Base-by-base conservation (phyloP, 2,797 vertebrate genomes). In the Rhinichthys osculus region DNA sequence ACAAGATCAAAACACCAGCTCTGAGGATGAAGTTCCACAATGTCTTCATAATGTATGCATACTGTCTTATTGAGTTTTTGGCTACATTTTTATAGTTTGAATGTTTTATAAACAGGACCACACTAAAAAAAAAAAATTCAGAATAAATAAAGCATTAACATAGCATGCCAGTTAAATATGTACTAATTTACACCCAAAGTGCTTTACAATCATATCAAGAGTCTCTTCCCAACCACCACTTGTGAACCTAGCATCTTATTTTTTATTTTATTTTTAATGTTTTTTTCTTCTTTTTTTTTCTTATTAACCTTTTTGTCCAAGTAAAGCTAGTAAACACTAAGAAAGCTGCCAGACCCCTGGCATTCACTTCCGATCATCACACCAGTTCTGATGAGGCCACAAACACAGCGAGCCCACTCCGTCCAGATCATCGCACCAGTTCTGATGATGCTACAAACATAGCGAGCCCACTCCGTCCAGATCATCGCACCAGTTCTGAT, bases 291-390 rank as follows among this genome's bases (percentile, higher is more conserved):
- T 67, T 72, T 1, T 71, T 33, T 69, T 8, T 19, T 5, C 50
- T 70, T 82, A 72, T 82, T 50, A 72, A 82, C 17, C 19, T 72
- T 82, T 71, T 72, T 72, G 42, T 82, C 47, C 81, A 82, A 69
- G 30, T 38, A 82, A 82, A 82, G 27, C 16, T 38, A 35, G 67
- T 33, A 82, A 71, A 57, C 30, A 82, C 6, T 52, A 82, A 69
- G 35, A 35, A 73, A 21, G 54, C 62, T 54, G 69, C 59, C 23
- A 57, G 33, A 74, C 81, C 81, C 40, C 81, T 82, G 67, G 80
- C 80, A 82, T 82, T 52, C 80, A 82, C 64, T 7, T 66, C 64
- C 14, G 17, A 66, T 66, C 27, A 66, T 66, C 62, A 30, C 38
- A 44, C n/a, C 54, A 81, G 54, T 81, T 81, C 78, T 81, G 78